Evolutionary conservation across 2,113 vertebrate genomes (phyloP), one percentile per base, ranked within the genome.

Genomic region (Gobio gobio): DNA sequence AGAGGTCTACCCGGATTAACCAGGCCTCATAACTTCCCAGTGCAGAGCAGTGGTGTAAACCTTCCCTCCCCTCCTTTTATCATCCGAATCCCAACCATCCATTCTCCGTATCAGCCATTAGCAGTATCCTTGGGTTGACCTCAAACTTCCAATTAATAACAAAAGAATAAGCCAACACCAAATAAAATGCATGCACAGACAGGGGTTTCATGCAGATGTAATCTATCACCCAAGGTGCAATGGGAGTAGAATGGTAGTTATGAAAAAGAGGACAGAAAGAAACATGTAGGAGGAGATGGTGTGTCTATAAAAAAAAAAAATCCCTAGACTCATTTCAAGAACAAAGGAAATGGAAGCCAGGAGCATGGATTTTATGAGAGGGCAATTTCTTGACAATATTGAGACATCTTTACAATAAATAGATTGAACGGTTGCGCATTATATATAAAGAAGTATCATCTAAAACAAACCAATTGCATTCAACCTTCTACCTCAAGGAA

Each of bases 81-180:
- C 90, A 87, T 88, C 87, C 77, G 89, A 88, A 91, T 83, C 90
- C 91, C 89, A 90, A 73, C n/a, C 68, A 81, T 40, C 58, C 72
- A 26, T 82, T 68, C 24, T 68, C 61, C 10, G 0, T 33, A 81
- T 68, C 79, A 89, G 90, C 63, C 88, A 78, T 2, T 87, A 91
- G 86, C 88, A 90, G 83, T 84, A 88, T 88, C 83, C 24, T 84
- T 49, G 3, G 24, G 78, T 33, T 77, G 76, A 84, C 59, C 88
- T 86, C 87, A 83, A 90, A 88, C 90, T 91, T 86, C 92, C 91
- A 81, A 81, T 81, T 81, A 68, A 68, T 81, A 86, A 90, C 88
- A 86, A 90, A 77, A 87, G 85, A 89, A 88, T 82, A 77, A 79
- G 83, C 89, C 89, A 93, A 91, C 88, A 63, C 63, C 47, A 86